Evolutionary conservation across 2,888 invertebrate species (phyloP).

Genomic region (Campaea margaritaria): DNA sequence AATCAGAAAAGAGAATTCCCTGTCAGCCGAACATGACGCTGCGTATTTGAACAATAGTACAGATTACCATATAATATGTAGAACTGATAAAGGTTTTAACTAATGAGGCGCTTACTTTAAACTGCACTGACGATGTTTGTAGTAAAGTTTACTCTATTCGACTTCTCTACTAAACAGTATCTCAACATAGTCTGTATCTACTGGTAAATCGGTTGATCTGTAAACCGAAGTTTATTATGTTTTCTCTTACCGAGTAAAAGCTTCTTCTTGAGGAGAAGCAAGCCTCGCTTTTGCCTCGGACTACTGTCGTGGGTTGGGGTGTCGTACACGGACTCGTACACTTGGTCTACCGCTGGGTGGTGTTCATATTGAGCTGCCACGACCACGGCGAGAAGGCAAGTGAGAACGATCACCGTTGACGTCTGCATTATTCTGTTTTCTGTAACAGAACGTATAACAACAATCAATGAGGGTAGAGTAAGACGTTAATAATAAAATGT

Average conservation of each 20-base stretch:
- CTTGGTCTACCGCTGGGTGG: conserved; percentile 54
- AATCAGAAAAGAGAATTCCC: no score
- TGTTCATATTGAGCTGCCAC: conserved; percentile 59
- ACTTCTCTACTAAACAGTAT: no score
- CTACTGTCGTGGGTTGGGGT: conserved; percentile 68
- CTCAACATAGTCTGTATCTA: no score
- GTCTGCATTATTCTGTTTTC: conserved; percentile 70
- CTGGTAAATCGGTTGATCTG: background rate
- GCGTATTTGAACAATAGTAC: no score
- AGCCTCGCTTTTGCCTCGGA: conserved; percentile 72
- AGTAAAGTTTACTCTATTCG: no score
- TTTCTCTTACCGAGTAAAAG: conserved; percentile 69
- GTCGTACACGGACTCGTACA: conserved; percentile 58
- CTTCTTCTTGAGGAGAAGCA: conserved; percentile 76
- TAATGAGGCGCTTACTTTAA: no score
- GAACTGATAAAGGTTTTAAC: no score
- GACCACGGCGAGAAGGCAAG: conserved; percentile 70
- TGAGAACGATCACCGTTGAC: conserved; percentile 70
- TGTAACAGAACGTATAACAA: conserved; percentile 31
- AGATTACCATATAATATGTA: no score
- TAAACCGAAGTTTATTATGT: background rate
- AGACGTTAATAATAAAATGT: no score
- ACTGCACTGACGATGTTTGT: no score
- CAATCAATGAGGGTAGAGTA: conserved; percentile 1
- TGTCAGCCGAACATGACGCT: no score